Conservation (phyloP, 2,113 vertebrate species). For the Tetraodon nigroviridis region DNA sequence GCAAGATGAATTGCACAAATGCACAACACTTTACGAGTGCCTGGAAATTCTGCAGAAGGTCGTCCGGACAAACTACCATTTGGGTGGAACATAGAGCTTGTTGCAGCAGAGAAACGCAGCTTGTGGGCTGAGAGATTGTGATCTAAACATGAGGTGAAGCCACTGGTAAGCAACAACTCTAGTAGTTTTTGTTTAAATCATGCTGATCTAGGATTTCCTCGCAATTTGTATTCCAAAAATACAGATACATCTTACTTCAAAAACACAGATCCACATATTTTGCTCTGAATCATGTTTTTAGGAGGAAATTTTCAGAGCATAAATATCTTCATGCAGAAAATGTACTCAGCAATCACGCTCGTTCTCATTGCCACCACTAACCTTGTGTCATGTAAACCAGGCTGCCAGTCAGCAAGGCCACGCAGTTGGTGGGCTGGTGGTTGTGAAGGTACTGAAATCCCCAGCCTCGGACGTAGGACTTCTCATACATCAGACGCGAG, state of each 20-base stretch:
- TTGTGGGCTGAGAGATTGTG: neutral
- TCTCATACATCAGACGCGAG: constrained; percentile 92
- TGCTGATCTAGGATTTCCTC: too few relatives aligned
- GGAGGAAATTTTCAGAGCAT: too few relatives aligned
- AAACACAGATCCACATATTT: too few relatives aligned
- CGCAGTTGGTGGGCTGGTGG: constrained; percentile 98
- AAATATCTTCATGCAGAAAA: too few relatives aligned
- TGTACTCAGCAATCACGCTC: neutral
- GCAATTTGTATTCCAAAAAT: too few relatives aligned
- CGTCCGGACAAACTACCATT: constrained; percentile 24
- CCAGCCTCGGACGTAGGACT: constrained; percentile 92
- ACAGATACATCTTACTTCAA: too few relatives aligned
- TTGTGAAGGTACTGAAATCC: constrained; percentile 98
- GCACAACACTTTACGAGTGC: neutral
- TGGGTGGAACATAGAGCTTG: constrained; percentile 9
- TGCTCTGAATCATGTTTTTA: too few relatives aligned
- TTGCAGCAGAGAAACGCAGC: constrained; percentile 6
- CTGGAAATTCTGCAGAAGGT: constrained; percentile 17
- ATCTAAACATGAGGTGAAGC: too few relatives aligned
- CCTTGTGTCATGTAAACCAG: constrained; percentile 96
- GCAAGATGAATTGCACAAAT: too few relatives aligned
- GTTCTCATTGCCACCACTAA: constrained; percentile 42
- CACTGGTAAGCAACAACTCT: too few relatives aligned
- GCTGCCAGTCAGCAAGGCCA: constrained; percentile 92
- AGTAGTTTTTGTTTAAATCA: too few relatives aligned